These are phyloP conservation scores for Trochalopteron elliotii DNA, from an alignment of 2,113 vertebrate genomes.

Conservation along the genomic window DNA sequence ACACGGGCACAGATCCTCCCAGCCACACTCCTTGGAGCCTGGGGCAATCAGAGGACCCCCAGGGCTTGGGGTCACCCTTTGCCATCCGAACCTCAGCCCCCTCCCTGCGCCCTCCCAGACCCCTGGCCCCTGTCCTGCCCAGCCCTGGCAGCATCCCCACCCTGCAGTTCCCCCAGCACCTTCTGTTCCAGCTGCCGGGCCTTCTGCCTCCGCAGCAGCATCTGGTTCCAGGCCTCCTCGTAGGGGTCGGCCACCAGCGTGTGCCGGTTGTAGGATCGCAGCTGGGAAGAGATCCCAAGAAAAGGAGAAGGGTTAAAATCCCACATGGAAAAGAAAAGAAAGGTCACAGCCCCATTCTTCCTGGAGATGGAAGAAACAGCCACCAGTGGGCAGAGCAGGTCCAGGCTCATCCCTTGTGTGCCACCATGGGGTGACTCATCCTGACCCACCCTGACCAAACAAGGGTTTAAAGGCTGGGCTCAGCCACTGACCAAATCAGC, in stretches of 20 bases:
- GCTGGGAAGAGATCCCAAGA: conserved; percentile 64
- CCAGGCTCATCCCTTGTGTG: not conserved
- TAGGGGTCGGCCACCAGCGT: conserved; percentile 91
- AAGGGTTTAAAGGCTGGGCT: not conserved
- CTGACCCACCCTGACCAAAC: not conserved
- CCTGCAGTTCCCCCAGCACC: conserved; percentile 52
- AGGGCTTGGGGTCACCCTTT: not conserved
- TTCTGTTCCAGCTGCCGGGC: conserved; percentile 86
- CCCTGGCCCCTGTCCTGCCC: fast-evolving
- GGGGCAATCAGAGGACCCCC: not conserved
- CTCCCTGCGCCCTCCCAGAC: not conserved
- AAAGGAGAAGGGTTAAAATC: not conserved
- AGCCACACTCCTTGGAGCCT: not conserved
- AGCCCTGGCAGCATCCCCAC: fast-evolving
- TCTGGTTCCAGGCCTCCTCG: conserved; percentile 88
- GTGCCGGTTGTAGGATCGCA: conserved; percentile 96
- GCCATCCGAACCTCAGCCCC: not conserved
- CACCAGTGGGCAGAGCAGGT: not conserved
- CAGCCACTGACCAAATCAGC: not conserved
- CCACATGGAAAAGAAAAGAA: not conserved
- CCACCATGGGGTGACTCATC: not conserved
- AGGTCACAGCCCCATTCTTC: fast-evolving
- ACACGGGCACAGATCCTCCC: fast-evolving
- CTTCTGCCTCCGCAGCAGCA: conserved; percentile 87
- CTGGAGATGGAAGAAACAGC: not conserved